phyloP scores from a whole-genome alignment of 2,888 invertebrate genomes.

The Chymomyza caudatula region DNA sequence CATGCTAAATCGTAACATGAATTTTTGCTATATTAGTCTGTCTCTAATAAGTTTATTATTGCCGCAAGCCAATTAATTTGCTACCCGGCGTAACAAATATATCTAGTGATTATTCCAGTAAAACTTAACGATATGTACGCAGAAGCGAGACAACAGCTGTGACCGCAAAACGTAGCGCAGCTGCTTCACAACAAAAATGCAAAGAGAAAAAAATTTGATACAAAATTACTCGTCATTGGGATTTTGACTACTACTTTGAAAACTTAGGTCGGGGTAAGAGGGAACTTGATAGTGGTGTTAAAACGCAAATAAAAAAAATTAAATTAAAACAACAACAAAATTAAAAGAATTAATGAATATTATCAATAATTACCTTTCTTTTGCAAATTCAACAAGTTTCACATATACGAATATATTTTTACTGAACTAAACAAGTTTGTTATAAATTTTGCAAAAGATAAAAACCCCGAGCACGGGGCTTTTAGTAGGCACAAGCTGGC shows the following conservation, averaged over 20 bases:
- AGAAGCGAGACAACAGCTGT: slow-evolving; percentile 64
- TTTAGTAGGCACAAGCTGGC: neutral
- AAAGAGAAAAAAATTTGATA: slow-evolving; percentile 47
- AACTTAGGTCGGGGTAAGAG: neutral
- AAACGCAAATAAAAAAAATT: neutral
- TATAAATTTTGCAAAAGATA: neutral
- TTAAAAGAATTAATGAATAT: neutral
- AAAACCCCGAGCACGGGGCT: neutral
- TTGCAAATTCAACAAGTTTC: neutral
- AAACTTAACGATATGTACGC: slow-evolving; percentile 41
- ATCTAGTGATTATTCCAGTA: slow-evolving; percentile 5
- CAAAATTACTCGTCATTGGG: slow-evolving; percentile 38
- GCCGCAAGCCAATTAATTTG: slow-evolving; percentile 16
- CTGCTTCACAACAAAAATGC: slow-evolving; percentile 55
- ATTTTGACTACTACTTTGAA: no score
- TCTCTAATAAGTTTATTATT: neutral
- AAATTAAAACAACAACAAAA: neutral
- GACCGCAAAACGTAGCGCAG: slow-evolving; percentile 32
- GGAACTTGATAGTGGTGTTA: neutral
- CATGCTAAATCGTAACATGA: neutral
- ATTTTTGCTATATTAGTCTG: neutral
- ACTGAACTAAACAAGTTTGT: neutral
- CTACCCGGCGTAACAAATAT: slow-evolving; percentile 45
- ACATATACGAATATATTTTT: neutral
- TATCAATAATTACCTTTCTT: neutral